Percentiles rank a stretch among this genome's conserved stretches.
Conservation (phyloP, 1,140 invertebrate genomes). For the Tetramorium parvispinum region DNA sequence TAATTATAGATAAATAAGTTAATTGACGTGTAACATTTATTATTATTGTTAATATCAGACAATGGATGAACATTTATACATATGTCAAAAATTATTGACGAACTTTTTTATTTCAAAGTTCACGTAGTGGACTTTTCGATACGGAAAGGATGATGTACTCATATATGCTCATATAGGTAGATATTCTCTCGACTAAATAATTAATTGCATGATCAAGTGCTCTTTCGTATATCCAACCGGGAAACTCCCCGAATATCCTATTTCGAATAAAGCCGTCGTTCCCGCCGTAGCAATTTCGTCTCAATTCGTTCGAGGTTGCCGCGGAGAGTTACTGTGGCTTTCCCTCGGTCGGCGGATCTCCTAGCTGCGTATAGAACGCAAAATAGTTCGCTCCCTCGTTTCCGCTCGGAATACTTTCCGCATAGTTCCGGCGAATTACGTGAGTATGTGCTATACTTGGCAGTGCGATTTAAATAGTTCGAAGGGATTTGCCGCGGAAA, state of each 20-base stretch:
- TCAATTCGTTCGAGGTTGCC: slow-evolving; percentile 60
- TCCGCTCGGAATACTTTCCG: slow-evolving; percentile 69
- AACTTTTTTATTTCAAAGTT: neutral
- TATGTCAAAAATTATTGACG: neutral
- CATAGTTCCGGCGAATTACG: slow-evolving; percentile 71
- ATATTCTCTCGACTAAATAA: slow-evolving; percentile 16
- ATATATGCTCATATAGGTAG: neutral
- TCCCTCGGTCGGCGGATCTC: slow-evolving; percentile 66
- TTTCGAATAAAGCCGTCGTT: slow-evolving; percentile 67
- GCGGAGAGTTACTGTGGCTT: slow-evolving; percentile 68
- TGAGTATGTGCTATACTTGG: slow-evolving; percentile 32
- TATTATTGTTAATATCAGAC: neutral
- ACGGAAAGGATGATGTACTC: no score
- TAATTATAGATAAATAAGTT: neutral
- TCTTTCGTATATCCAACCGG: slow-evolving; percentile 4
- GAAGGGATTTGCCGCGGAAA: slow-evolving; percentile 66
- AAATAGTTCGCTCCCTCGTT: slow-evolving; percentile 68
- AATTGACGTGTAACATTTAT: neutral
- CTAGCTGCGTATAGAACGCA: slow-evolving; percentile 61
- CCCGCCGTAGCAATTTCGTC: slow-evolving; percentile 65
- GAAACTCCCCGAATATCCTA: slow-evolving; percentile 27
- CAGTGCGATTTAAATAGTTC: slow-evolving; percentile 74
- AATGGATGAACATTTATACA: neutral
- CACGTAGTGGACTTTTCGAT: neutral
- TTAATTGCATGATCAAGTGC: slow-evolving; percentile 48